Evolutionary conservation across 2,888 invertebrate genomes (phyloP).

Genomic region (Sphaerophoria taeniata): DNA sequence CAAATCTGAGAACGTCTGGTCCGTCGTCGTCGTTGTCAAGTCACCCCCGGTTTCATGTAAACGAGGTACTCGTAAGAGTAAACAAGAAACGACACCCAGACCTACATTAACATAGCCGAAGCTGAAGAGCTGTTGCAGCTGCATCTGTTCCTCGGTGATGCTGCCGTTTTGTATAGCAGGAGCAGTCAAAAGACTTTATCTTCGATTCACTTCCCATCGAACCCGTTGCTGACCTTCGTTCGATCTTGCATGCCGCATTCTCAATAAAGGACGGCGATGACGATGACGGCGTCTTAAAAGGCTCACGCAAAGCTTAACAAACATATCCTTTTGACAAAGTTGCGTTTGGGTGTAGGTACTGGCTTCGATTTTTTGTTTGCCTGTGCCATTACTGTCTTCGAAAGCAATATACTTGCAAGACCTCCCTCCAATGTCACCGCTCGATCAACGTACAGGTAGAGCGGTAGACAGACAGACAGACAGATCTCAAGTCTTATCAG

Average conservation of each 20-base stretch:
- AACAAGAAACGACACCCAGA: conserved; percentile 24
- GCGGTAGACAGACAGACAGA: conserved; percentile 60
- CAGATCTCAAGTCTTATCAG: conserved; percentile 72
- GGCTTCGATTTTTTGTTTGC: conserved; percentile 34
- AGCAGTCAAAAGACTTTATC: conserved; percentile 73
- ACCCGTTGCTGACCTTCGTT: conserved; percentile 62
- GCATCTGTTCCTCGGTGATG: conserved; percentile 42
- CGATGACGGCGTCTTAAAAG: conserved; percentile 61
- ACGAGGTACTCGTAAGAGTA: not conserved
- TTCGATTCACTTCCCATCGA: conserved; percentile 71
- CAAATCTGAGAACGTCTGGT: conserved; percentile 19
- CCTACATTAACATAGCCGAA: conserved; percentile 61
- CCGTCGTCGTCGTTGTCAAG: conserved; percentile 1
- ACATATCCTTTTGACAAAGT: conserved; percentile 70
- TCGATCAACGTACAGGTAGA: conserved; percentile 42
- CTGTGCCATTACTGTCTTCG: not conserved
- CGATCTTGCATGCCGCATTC: conserved; percentile 24
- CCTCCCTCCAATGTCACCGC: conserved; percentile 35
- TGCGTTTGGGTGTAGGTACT: conserved; percentile 52
- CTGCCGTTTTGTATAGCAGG: conserved; percentile 55
- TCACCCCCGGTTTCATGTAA: conserved; percentile 5
- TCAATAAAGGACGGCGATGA: not conserved
- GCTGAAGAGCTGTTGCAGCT: conserved; percentile 53
- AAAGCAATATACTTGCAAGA: conserved; percentile 9
- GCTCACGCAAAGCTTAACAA: conserved; percentile 68